These are phyloP conservation scores for Falco concolor DNA, from an alignment of 2,797 vertebrate genomes.

Conservation along the genomic window DNA sequence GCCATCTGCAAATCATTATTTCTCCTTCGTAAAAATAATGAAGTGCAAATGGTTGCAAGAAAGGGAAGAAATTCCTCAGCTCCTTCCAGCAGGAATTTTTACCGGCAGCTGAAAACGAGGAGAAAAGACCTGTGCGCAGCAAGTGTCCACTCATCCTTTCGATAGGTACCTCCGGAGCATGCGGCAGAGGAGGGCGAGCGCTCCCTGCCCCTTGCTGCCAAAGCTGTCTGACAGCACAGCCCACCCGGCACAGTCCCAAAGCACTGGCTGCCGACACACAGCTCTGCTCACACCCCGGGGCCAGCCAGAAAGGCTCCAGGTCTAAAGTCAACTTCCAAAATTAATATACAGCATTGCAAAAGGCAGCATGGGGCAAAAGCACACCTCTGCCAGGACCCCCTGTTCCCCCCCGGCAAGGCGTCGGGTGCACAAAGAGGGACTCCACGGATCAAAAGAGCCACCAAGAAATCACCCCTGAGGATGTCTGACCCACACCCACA, in stretches of 20 bases:
- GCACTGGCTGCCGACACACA: fast-evolving
- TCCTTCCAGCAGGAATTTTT: not conserved
- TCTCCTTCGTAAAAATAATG: not conserved
- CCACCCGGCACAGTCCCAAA: not conserved
- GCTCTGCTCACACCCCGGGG: not conserved
- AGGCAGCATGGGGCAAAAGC: not conserved
- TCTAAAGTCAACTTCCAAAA: not conserved
- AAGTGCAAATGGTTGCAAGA: not conserved
- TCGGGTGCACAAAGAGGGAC: fast-evolving
- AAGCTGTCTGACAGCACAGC: not conserved
- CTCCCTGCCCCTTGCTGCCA: not conserved
- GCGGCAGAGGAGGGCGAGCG: not conserved
- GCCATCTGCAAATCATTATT: slow-evolving; percentile 32
- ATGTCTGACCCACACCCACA: not conserved
- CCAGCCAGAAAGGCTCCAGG: not conserved
- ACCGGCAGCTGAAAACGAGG: not conserved
- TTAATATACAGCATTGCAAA: not conserved
- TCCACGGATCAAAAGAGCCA: not conserved
- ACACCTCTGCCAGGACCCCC: not conserved
- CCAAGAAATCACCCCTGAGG: not conserved
- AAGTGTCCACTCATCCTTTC: not conserved
- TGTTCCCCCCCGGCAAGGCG: not conserved
- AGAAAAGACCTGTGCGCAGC: not conserved
- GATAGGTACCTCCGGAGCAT: too few species aligned
- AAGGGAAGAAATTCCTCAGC: not conserved